Conservation (phyloP, 2,113 vertebrate species). For the Halichoeres trimaculatus region DNA sequence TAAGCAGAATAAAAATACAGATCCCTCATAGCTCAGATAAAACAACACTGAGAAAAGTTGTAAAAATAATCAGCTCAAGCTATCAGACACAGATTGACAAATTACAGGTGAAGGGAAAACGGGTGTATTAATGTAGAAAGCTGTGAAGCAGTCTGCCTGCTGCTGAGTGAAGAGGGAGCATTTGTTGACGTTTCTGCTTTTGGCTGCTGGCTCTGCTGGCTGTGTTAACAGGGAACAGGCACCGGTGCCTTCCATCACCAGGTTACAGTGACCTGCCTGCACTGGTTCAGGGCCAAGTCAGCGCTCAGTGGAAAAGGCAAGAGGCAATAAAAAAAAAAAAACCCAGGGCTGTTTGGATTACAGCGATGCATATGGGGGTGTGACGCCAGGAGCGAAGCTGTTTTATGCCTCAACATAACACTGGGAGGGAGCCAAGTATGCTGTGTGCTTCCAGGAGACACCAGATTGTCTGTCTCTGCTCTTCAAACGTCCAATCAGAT, state of each 20-base stretch:
- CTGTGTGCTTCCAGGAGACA: background rate
- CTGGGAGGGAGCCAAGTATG: background rate
- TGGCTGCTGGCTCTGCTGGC: conserved; percentile 55
- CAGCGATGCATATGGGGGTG: conserved; percentile 14
- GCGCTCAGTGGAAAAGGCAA: conserved; percentile 66
- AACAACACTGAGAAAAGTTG: background rate
- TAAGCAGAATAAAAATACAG: background rate
- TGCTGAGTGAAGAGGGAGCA: conserved; percentile 44
- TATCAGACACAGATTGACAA: background rate
- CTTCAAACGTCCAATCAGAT: background rate
- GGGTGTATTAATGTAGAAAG: background rate
- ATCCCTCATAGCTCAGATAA: background rate
- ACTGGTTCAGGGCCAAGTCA: conserved; percentile 68
- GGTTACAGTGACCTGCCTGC: conserved; percentile 84
- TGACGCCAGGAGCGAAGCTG: background rate
- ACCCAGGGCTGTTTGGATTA: conserved; percentile 29
- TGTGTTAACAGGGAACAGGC: conserved; percentile 65
- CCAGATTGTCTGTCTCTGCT: background rate
- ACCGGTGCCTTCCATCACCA: conserved; percentile 67
- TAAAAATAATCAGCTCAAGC: conserved; percentile 2
- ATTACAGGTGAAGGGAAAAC: conserved; percentile 9
- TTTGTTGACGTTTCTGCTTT: conserved; percentile 64
- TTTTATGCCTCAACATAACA: conserved; percentile 22
- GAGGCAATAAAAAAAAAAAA: conserved; percentile 53
- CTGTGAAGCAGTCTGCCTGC: conserved; percentile 36